Evolutionary conservation across 2,888 invertebrate species (phyloP), one percentile per base, ranked within the genome.

Genomic region (Exocentrus adspersus): DNA sequence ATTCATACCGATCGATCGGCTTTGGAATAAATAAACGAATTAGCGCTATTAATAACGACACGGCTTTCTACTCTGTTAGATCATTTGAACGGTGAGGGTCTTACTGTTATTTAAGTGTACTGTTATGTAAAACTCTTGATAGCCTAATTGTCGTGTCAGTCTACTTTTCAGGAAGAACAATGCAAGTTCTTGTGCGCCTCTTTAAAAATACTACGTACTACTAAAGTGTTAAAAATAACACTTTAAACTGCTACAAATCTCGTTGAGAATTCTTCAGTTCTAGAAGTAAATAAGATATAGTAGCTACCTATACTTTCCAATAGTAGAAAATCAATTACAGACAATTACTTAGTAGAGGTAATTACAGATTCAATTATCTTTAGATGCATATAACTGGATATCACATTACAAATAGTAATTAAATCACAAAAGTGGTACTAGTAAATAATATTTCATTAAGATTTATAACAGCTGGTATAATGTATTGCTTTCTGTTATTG

Each of bases 401-500:
- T 43, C 43, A 17, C 19, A 19, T 43, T 43, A 43, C 43, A 17
- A 43, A 45, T 19, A 10, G 45, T 20, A 20, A 45, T 19, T 24
- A 24, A 20, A 45, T n/a, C 20, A 17, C 5, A 20, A 45, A 45
- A 45, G 1, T 10, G 24, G 3, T 28, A 28, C 14, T 24, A 43
- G 20, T 20, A 51, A 51, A 30, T 51, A 42, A 43, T 43, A 42
- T 41, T 37, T 46, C 32, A 60, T 60, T 50, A 41, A 19, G 43
- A 60, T 60, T 60, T 60, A 60, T 60, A n/a, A 5, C 24, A 30
- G 53, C 37, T 53, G 21, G 37, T 53, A 60, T 60, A 53, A 60
- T 52, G 21, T 53, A 60, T 53, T 45, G 60, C 53, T 53, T 60
- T 60, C 60, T 53, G 53, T 53, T 37, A 52, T 60, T 60, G 30